phyloP scores from a whole-genome alignment of 2,888 invertebrate genomes.

The Theristus sp. region DNA sequence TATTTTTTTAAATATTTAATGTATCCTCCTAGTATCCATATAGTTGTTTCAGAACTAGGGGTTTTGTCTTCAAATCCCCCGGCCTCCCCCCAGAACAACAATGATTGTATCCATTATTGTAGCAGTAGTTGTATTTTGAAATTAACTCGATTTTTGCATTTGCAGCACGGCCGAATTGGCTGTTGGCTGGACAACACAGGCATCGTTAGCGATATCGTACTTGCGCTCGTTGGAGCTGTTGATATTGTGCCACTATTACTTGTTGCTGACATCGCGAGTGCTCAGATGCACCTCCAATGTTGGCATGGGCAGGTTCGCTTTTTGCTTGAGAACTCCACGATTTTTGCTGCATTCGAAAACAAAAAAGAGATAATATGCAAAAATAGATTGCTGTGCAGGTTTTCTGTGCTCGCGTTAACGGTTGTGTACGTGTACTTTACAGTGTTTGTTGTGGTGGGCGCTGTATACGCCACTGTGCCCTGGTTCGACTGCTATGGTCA shows the following conservation, averaged over 20 bases:
- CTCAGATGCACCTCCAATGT: neutral
- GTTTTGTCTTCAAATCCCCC: neutral
- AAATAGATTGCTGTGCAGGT: too few relatives aligned
- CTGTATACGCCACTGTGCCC: neutral
- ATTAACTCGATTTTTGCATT: too few relatives aligned
- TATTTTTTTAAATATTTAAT: neutral
- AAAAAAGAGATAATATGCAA: too few relatives aligned
- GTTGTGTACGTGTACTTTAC: slow-evolving; percentile 5
- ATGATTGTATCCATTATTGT: too few relatives aligned
- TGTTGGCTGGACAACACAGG: slow-evolving; percentile 4
- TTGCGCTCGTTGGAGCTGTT: slow-evolving; percentile 4
- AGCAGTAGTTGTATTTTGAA: too few relatives aligned
- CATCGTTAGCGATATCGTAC: neutral
- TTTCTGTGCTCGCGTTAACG: neutral
- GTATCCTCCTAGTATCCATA: neutral
- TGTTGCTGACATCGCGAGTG: slow-evolving; percentile 1
- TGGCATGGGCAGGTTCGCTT: neutral
- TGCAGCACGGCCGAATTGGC: slow-evolving; percentile 2
- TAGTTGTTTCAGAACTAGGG: too few relatives aligned
- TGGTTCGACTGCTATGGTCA: slow-evolving; percentile 7
- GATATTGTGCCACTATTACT: slow-evolving; percentile 4
- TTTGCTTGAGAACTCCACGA: neutral
- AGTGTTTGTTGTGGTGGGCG: slow-evolving; percentile 2
- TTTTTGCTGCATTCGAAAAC: neutral
- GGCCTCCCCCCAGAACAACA: neutral